Evolutionary conservation across 2,113 vertebrate species (phyloP), one percentile per base, ranked within the genome.

Genomic region (Ictalurus punctatus): DNA sequence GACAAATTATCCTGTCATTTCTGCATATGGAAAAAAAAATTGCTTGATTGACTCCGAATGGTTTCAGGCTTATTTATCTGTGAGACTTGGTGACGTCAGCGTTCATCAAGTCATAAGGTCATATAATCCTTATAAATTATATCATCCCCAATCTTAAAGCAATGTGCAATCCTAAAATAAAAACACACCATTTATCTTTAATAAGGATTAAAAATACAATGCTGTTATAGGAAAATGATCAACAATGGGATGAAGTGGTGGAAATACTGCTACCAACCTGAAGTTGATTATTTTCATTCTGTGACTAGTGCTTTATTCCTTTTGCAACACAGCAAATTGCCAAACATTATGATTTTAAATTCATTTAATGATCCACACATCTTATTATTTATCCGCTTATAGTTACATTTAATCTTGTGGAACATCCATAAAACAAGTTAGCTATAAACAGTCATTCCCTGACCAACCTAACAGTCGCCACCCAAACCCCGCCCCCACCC

Each of bases 21-120:
- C 83, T 90, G 88, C 52, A 88, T 63, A 86, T 86, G 58, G n/a
- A n/a, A 34, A 40, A 74, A 74, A 67, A 91, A 91, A 90, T 84
- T 16, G 0, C 59, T 73, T 23, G 25, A 14, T 54, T 78, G 86
- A 87, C 54, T 21, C 8, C 2, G 89, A 34, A 30, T 27, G 25
- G 92, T 92, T 87, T 59, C 65, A 44, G 87, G 76, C 6, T 86
- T 88, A 86, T 71, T 58, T 73, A n/a, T 48, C 21, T 3, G 21
- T 17, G 25, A 63, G 40, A 16, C 14, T 80, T 14, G 30, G 10
- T 73, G 27, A 86, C 3, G 30, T 74, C 34, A 63, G 2, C 12
- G 6, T 48, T 48, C 44, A 48, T 48, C 44, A 48, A 27, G 34
- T 23, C 52, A 12, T 27, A 19, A 17, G 27, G 6, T 52, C 76